Evolutionary conservation across 2,113 vertebrate genomes (phyloP), one percentile per base, ranked within the genome.

Genomic region (Oncorhynchus gorbuscha): DNA sequence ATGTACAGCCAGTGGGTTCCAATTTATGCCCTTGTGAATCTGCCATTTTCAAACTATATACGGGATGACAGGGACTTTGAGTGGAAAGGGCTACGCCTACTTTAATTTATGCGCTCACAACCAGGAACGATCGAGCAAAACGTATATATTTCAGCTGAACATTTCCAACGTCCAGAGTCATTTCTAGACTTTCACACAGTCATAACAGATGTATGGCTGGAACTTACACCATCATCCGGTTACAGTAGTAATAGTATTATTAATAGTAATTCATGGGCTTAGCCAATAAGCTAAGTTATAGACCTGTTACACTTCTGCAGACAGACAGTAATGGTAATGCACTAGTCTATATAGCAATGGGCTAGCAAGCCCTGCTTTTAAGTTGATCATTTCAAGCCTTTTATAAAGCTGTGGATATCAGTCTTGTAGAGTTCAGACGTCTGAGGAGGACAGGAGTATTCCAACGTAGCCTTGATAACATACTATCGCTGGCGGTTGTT

Each of bases 381-480:
- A 55, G n/a, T 71, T 72, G 68, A 22, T 26, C 13, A 48, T 22
- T 69, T 81, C 1, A 39, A 45, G 35, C 58, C 26, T 71, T 22
- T 69, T 73, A 30, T 83, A 65, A 71, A 73, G 82, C 75, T 75
- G 75, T 72, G 77, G 80, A 76, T 67, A 30, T 65, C 75, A n/a
- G 45, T 84, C 61, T 84, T 83, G 77, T 80, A 76, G 80, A 61
- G 74, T 83, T 83, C 69, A 20, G 13, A 62, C 22, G 59, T 62
- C 59, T 62, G 72, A 28, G 77, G 51, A 69, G 83, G 64, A 69
- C 81, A 84, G 78, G 71, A 73, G 85, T 82, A 83, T 87, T 83
- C 84, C 79, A 79, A 84, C 81, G 79, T 78, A 79, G 84, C 82
- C 81, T 78, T 88, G 83, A 89, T 86, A 84, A 82, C 73, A 64